These are phyloP conservation scores for Trochalopteron elliotii DNA, from an alignment of 2,113 vertebrate species.

Conservation along the genomic window DNA sequence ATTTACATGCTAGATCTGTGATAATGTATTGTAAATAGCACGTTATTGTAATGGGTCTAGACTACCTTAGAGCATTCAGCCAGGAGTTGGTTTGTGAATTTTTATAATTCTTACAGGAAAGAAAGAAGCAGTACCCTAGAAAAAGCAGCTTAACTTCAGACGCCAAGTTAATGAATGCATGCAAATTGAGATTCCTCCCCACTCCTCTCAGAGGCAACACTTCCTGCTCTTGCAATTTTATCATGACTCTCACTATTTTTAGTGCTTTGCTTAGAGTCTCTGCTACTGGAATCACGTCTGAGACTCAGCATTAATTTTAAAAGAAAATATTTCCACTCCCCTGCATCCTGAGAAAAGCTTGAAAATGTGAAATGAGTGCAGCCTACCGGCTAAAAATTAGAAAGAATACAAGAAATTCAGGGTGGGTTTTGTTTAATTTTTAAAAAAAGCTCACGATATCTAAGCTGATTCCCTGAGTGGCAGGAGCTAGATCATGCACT, in stretches of 20 bases:
- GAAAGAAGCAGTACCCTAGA: not conserved
- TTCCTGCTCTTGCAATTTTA: conserved; percentile 58
- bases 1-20: not conserved
- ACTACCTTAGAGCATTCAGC: not conserved
- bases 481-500: not conserved
- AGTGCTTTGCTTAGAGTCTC: conserved; percentile 3
- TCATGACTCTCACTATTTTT: conserved; percentile 45
- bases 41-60: not conserved
- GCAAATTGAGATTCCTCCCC: conserved; percentile 53
- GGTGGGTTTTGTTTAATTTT: not conserved
- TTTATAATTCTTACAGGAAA: not conserved
- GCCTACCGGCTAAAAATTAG: not conserved
- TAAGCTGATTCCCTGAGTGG: not conserved
- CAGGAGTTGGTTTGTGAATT: not conserved
- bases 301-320: conserved; percentile 29
- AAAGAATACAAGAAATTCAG: not conserved
- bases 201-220: conserved; percentile 31
- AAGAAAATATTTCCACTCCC: not conserved
- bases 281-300: not conserved
- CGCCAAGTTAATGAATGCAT: conserved; percentile 40
- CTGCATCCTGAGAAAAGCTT: not conserved
- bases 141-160: conserved; percentile 16
- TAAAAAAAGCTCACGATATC: not conserved
- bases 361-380: not conserved
- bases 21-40: not conserved